Evolutionary conservation across 2,113 vertebrate genomes (phyloP), one percentile per base, ranked within the genome.

Genomic region (Sander vitreus): DNA sequence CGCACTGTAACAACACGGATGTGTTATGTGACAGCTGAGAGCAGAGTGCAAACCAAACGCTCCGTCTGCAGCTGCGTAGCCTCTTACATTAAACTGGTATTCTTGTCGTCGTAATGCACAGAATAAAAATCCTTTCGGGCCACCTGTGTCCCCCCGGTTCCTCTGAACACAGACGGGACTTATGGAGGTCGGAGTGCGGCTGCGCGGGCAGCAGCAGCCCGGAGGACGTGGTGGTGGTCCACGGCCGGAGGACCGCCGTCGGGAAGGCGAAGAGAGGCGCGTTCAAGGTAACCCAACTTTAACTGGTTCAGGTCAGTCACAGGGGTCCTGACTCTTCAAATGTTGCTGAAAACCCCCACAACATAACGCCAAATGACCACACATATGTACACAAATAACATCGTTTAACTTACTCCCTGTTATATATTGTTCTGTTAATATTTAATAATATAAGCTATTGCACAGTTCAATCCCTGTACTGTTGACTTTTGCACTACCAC

Each of bases 161-260:
- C 43, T 2, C 73, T 1, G 60, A 18, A 3, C 4, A 0, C 30
- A 9, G 11, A 0, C 51, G 45, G 73, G 67, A 39, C 1, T 0
- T 91, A 1, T 0, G 57, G 54, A 0, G 63, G 13, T 0, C 66
- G 0, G 51, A 74, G 6, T 87, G 84, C 62, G 60, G 50, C 0
- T 33, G 78, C 0, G 43, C 53, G 0, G 21, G 16, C 3, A 2
- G 39, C 47, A 4, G 23, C 14, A 13, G 64, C 0, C 69, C 78
- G 47, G 78, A 88, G 1, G 92, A 93, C 43, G 87, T 93, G 87
- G 91, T 93, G 73, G 80, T 93, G 23, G 90, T 93, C 0, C 91
- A 92, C 19, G 91, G 92, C 0, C 70, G 23, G 39, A 86, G 92
- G 74, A 93, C 88, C 0, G 87, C 90, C 0, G 76, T 92, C 27